Evolutionary conservation across 2,888 invertebrate genomes (phyloP).

Genomic region (Cheilosia pagana): DNA sequence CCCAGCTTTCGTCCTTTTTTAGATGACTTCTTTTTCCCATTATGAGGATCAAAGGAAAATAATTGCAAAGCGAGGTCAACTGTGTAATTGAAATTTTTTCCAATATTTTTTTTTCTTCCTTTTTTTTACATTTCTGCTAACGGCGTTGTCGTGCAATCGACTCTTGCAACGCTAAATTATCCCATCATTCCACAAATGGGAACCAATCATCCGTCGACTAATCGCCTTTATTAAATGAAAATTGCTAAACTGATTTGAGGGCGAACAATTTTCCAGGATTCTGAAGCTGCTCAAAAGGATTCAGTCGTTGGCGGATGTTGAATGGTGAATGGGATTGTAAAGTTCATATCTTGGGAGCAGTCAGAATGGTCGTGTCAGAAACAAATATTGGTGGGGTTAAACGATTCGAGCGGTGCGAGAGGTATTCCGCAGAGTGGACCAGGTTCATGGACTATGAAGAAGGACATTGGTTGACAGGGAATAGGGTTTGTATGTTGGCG

Average conservation of each 20-base stretch:
- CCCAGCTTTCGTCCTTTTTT: constrained; percentile 40
- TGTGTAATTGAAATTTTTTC: constrained; percentile 73
- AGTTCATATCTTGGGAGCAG: constrained; percentile 5
- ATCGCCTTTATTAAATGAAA: constrained; percentile 74
- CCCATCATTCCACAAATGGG: constrained; percentile 65
- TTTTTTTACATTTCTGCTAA: constrained; percentile 11
- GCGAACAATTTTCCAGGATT: constrained; percentile 70
- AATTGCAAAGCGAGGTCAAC: constrained; percentile 74
- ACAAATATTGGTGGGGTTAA: constrained; percentile 40
- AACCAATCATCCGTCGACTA: constrained; percentile 72
- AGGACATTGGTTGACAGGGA: too few species aligned
- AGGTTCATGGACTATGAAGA: too few species aligned
- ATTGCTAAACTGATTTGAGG: constrained; percentile 73
- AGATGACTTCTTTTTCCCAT: constrained; percentile 61
- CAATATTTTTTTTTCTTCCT: constrained; percentile 41
- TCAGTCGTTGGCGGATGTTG: constrained; percentile 29
- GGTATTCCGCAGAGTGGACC: neutral
- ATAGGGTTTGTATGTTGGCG: too few species aligned
- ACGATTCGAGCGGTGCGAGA: neutral
- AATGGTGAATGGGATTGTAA: constrained; percentile 35
- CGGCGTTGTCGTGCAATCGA: constrained; percentile 61
- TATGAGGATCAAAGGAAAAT: constrained; percentile 72
- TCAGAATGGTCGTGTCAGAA: constrained; percentile 51
- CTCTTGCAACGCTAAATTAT: constrained; percentile 62
- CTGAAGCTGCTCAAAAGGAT: constrained; percentile 69